Percentiles rank a stretch among this genome's conserved stretches.
Evolutionary conservation across 2,888 invertebrate genomes (phyloP).

Genomic region (Drosophila diplacantha): DNA sequence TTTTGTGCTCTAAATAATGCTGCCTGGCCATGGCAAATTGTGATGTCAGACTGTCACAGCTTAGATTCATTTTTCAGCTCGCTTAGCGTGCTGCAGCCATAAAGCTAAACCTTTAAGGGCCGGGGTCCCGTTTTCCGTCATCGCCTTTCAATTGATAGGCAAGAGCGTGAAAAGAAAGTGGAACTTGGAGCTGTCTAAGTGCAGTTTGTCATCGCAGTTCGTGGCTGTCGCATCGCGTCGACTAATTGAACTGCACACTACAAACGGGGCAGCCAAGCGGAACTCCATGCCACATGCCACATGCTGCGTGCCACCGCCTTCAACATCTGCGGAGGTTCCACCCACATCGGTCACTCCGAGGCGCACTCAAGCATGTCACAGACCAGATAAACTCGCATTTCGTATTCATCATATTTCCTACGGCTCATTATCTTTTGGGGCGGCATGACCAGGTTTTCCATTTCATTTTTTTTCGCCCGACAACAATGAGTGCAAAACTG

Average conservation of each 20-base stretch:
- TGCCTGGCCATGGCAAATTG: conserved; percentile 40
- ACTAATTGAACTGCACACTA: conserved; percentile 41
- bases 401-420: conserved; percentile 33
- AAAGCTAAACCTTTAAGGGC: conserved; percentile 12
- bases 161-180: conserved; percentile 64
- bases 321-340: conserved; percentile 36
- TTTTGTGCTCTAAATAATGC: conserved; percentile 63
- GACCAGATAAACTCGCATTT: conserved; percentile 40
- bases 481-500: conserved; percentile 48
- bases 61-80: conserved; percentile 26
- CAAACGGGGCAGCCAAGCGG: conserved; percentile 54
- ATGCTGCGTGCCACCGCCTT: conserved; percentile 25
- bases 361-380: conserved; percentile 45
- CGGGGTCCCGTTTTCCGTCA: conserved; percentile 8
- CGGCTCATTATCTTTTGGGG: conserved; percentile 31
- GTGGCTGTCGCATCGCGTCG: conserved; percentile 21
- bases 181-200: conserved; percentile 22
- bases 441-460: conserved; percentile 7
- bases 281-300: conserved; percentile 39
- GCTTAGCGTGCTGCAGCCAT: conserved; percentile 21
- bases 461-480: neutral
- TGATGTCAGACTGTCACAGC: conserved; percentile 50
- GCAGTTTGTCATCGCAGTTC: conserved; percentile 46
- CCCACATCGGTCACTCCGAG: conserved; percentile 44
- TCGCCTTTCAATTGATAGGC: conserved; percentile 56